Evolutionary conservation across 2,113 vertebrate species (phyloP).

Genomic region (Strigops habroptila): DNA sequence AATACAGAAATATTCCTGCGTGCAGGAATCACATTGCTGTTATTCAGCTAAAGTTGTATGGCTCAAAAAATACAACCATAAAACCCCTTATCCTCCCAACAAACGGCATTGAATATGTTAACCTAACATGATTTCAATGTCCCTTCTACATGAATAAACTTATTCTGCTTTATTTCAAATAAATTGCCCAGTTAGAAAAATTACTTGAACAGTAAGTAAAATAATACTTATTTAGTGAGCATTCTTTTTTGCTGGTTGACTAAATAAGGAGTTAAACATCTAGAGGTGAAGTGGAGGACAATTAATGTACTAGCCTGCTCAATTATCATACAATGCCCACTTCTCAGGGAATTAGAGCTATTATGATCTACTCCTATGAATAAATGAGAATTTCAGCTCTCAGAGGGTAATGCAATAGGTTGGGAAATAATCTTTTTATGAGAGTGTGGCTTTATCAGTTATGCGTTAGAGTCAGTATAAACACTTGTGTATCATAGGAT

Average conservation of each 20-base stretch:
- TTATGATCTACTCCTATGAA: conserved; percentile 62
- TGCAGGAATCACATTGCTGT: background rate
- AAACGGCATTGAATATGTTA: conserved; percentile 1
- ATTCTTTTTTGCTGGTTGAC: conserved; percentile 64
- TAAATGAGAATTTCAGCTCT: conserved; percentile 69
- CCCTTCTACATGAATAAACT: background rate
- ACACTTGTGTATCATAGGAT: conserved; percentile 34
- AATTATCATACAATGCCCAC: conserved; percentile 72
- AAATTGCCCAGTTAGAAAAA: conserved; percentile 47
- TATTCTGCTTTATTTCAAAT: conserved; percentile 51
- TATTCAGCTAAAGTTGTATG: background rate
- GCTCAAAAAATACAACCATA: background rate
- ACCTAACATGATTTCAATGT: background rate
- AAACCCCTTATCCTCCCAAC: background rate
- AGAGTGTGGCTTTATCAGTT: conserved; percentile 68
- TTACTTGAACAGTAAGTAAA: conserved; percentile 49
- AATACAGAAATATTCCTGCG: background rate
- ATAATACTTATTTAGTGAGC: conserved; percentile 38
- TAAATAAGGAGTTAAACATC: conserved; percentile 71
- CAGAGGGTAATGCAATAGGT: conserved; percentile 62
- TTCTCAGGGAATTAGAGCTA: conserved; percentile 68
- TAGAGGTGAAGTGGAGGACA: conserved; percentile 75
- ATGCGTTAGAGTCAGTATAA: conserved; percentile 50
- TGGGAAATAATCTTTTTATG: conserved; percentile 71
- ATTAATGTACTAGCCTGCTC: conserved; percentile 61